Base-by-base conservation (phyloP, 2,113 vertebrate genomes). In the Pardalotus punctatus region DNA sequence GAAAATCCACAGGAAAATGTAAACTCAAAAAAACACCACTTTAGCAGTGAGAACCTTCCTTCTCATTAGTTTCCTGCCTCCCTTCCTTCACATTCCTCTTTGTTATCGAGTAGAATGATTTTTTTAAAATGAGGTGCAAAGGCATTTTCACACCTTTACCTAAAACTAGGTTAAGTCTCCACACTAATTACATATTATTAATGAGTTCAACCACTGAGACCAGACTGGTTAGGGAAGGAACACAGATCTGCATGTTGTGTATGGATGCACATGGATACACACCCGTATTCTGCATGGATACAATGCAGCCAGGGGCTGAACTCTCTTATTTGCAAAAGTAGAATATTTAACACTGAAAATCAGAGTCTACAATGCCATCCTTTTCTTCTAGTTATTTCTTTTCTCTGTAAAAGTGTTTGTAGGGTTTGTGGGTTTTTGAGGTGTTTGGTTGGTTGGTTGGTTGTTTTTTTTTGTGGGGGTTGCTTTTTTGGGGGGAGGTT, bases 121-220 rank as follows among this genome's bases (percentile, higher is more conserved):
- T 83, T 61, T 88, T 77, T 70, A 19, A 93, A 95, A 96, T 12
- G 67, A 96, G 86, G 92, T 94, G 92, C 40, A 96, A 97, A 97
- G 94, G 87, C 78, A 97, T 95, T 97, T 94, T 96, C 93, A 96
- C 93, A 94, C 96, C 92, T 96, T 80, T 69, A 43, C 62, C 53
- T 60, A 93, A 88, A 94, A 82, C 57, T 48, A 89, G 62, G 51
- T 90, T 81, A 94, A 77, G 81, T 90, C 89, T 94, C 86, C 62
- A 54, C 93, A 85, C 66, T 97, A 96, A 97, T 97, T 95, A 93
- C 81, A 82, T 69, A 51, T 85, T 66, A 93, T 86, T 96, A 97
- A 95, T 85, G 87, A 91, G 51, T 80, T 90, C 80, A 87, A 12
- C 72, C 78, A 81, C 58, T 33, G 40, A 21, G 79, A 67, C 45